Conservation (phyloP, 2,888 invertebrate genomes). For the Scaptomyza caliginosa region DNA sequence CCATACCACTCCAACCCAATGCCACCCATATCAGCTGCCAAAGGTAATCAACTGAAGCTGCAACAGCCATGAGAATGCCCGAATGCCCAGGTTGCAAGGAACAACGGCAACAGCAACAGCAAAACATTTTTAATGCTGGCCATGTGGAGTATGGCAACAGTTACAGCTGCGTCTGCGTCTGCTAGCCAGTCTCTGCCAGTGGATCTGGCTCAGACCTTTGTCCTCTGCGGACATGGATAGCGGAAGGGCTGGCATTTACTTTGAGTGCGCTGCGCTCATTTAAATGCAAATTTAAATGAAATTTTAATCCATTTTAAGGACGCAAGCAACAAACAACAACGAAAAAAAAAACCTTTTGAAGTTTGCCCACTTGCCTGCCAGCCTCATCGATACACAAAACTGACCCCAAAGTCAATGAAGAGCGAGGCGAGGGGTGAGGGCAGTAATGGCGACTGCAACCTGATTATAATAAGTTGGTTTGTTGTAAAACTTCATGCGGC, state of each 20-base stretch:
- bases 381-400: conserved; percentile 27
- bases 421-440: too few species aligned
- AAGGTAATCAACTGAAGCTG: conserved; percentile 68
- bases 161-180: conserved; percentile 18
- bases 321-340: conserved; percentile 2
- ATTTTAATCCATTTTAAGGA: conserved; percentile 82
- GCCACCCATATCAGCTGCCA: conserved; percentile 63
- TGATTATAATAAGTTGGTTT: conserved; percentile 43
- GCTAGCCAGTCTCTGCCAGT: conserved; percentile 11
- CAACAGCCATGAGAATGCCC: conserved; percentile 15
- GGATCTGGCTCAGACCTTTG: conserved; percentile 41
- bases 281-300: conserved; percentile 83
- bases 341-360: conserved; percentile 61
- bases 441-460: conserved; percentile 3
- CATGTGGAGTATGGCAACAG: conserved; percentile 42
- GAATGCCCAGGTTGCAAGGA: conserved; percentile 2
- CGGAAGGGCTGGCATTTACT: conserved; percentile 49
- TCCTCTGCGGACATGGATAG: conserved; percentile 4
- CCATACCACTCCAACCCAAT: not conserved
- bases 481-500: conserved; percentile 38
- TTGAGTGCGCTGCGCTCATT: conserved; percentile 78
- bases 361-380: conserved; percentile 23
- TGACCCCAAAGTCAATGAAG: conserved; percentile 21
- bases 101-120: not conserved
- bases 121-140: conserved; percentile 57